Base-by-base conservation (phyloP, 1,140 invertebrate species). In the Neoseiulus cucumeris region DNA sequence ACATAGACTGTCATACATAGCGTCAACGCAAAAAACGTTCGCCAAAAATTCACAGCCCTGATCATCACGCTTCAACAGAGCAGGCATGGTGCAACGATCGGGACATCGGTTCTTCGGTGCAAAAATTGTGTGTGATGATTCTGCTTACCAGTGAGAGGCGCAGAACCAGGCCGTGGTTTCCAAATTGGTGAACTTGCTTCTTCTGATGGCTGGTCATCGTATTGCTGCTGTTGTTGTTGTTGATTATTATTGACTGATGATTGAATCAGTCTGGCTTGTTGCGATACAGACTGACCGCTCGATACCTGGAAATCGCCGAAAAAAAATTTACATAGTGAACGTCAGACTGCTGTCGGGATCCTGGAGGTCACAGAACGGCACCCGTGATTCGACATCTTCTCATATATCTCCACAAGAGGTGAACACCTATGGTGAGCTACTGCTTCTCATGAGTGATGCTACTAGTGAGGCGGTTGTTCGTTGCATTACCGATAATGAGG, bases 101-200 rank as follows among this genome's bases (percentile, higher is more conserved):
- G 33, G 33, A 9, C 4, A 6, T 39, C 33, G 33, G 33, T 4
- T 39, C 9, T 39, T 39, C 33, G 9, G 9, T 39, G 33, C 33
- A 39, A 9, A 39, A 6, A 6, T 39, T 9, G 5, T 6, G 22
- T 17, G 33, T 18, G 1, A 59, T 59, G 51, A 25, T n/a, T 29
- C 9, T 59, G 22, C 51, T 25, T 9, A 59, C 51, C 51, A 6
- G 51, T 18, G 25, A 59, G 51, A 25, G 51, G 51, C 17, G 51
- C 51, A 29, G 51, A 59, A 59, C 51, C 51, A 14, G 51, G 51
- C 22, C 51, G 25, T 1, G 51, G 51, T 25, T 59, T 59, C 51
- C 51, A 59, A 25, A 59, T 59, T 17, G 51, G 51, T 33, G 51
- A 59, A 33, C 51, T 59, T 59, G 51, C 51, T 59, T 59, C 51